phyloP scores from a whole-genome alignment of 2,113 vertebrate genomes.

The Alosa alosa region DNA sequence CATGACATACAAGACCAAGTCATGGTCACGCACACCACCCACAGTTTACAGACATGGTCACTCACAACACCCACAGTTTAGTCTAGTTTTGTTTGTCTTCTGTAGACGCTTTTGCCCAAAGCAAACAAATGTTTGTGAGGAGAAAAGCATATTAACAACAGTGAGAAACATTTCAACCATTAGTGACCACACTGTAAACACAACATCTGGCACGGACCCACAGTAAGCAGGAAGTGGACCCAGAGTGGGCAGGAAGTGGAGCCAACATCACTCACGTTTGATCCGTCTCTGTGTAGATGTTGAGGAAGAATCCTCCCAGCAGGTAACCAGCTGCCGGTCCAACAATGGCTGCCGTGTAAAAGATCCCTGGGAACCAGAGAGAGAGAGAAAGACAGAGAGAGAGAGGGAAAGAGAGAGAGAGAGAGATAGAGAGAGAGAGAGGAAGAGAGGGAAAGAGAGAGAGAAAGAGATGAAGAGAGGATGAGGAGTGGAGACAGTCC shows the following conservation, averaged over 20 bases:
- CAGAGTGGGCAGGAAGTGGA: background rate
- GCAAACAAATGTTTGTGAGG: background rate
- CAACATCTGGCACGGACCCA: no score
- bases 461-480: background rate
- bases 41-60: no score
- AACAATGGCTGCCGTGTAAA: slow-evolving; percentile 93
- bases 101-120: no score
- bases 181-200: background rate
- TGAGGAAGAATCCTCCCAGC: slow-evolving; percentile 90
- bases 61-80: no score
- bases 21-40: no score
- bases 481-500: background rate
- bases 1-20: no score
- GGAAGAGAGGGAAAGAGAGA: background rate
- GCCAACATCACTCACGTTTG: slow-evolving; percentile 75
- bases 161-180: background rate
- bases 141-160: background rate
- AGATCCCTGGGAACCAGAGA: slow-evolving; percentile 73
- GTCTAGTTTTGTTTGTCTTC: no score
- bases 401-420: background rate
- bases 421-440: background rate
- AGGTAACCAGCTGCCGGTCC: slow-evolving; percentile 95
- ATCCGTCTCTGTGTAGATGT: slow-evolving; percentile 83
- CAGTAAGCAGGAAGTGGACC: background rate
- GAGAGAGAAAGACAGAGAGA: background rate